Base-by-base conservation (phyloP, 1,140 invertebrate genomes). In the Neodiprion lecontei region DNA sequence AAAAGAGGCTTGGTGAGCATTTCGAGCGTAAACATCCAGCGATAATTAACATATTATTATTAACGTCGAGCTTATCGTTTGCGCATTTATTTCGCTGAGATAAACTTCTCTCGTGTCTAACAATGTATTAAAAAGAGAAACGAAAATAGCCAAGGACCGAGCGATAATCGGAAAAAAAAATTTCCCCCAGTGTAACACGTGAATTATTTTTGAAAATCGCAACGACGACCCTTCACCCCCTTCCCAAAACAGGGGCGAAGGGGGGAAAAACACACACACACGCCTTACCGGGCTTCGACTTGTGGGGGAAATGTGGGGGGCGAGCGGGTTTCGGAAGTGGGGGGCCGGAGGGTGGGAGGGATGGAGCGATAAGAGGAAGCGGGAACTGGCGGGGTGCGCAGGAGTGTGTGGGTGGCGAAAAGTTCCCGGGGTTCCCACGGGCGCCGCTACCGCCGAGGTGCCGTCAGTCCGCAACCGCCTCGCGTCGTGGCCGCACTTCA, bases 391-490 rank as follows among this genome's bases (percentile, higher is more conserved):
- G n/a, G 53, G 53, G 53, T 40, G 28, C 28, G 5, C 28, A 40
- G 28, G 28, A 40, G 28, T 40, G 28, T 40, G 53, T 61, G 53
- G 53, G n/a, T 12, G n/a, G 53, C 4, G 11, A 61, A 61, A 61
- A 17, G 53, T 61, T 61, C 53, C 53, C 53, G n/a, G 53, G 53
- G 11, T 61, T 12, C n/a, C 53, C 53, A 61, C 53, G 53, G 53
- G 53, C 53, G 53, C 53, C 53, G 53, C 53, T 61, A 61, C 53
- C 11, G n/a, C 11, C 53, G 53, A 61, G 53, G 53, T 61, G 53
- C 9, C 53, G 53, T 61, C 53, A 61, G 53, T 61, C 53, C 53
- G 53, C 53, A 61, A 61, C 53, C 53, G 53, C n/a, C 53, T 61
- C 53, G 53, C 53, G 53, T 61, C 53, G 53, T 61, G 11, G 53